phyloP scores from a whole-genome alignment of 2,888 invertebrate species.

The Cryptus armator region DNA sequence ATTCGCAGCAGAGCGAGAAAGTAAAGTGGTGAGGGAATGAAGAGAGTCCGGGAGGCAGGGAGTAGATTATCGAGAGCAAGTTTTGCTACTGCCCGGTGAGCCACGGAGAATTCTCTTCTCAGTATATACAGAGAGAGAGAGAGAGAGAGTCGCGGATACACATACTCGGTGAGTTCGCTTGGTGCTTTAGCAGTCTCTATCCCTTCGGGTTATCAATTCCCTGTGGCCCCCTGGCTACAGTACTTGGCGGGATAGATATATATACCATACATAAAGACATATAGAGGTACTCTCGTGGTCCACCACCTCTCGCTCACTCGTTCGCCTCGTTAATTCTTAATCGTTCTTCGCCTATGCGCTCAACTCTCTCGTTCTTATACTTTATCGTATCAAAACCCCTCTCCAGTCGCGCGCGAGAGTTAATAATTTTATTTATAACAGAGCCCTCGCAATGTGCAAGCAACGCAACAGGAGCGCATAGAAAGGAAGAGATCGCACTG shows the following conservation, averaged over 20 bases:
- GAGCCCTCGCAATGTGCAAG: conserved; percentile 10
- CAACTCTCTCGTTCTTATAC: conserved; percentile 11
- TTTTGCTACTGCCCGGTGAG: conserved; percentile 57
- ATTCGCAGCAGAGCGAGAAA: conserved; percentile 68
- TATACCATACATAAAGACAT: conserved; percentile 32
- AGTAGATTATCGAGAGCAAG: conserved; percentile 68
- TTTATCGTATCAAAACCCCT: conserved; percentile 15
- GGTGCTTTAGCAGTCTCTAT: conserved; percentile 51
- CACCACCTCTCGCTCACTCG: conserved; percentile 65
- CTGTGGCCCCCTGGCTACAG: conserved; percentile 42
- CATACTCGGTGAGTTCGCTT: conserved; percentile 55
- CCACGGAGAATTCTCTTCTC: conserved; percentile 51
- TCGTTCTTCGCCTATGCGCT: conserved; percentile 50
- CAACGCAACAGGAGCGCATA: conserved; percentile 21
- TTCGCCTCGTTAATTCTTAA: conserved; percentile 69
- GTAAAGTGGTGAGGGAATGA: conserved; percentile 47
- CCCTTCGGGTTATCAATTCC: conserved; percentile 68
- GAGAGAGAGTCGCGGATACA: conserved; percentile 22
- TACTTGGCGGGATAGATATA: conserved; percentile 35
- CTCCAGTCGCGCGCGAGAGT: conserved; percentile 48
- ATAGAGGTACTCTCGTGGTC: conserved; percentile 53
- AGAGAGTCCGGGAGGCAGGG: conserved; percentile 25
- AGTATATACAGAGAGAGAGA: conserved; percentile 6
- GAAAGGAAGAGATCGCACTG: conserved; percentile 41
- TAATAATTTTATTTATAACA: conserved; percentile 65